Conservation (phyloP, 1,140 invertebrate genomes). For the Eurosta solidaginis region DNA sequence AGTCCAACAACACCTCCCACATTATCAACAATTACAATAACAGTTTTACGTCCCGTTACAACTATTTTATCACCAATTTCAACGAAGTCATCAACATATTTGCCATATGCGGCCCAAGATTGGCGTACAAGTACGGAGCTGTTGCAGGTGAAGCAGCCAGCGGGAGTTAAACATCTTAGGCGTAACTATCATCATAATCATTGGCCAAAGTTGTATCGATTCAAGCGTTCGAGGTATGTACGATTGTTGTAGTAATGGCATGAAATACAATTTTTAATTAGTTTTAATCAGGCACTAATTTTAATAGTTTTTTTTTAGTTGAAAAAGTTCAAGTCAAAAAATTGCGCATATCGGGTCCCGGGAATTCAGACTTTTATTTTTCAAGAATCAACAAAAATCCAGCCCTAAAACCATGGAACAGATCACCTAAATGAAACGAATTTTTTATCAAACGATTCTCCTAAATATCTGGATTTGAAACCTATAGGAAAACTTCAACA, state of each 20-base stretch:
- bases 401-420: no score
- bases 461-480: no score
- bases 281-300: no score
- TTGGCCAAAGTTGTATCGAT: slow-evolving; percentile 39
- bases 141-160: background rate
- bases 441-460: no score
- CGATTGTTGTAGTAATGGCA: background rate
- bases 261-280: no score
- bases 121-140: background rate
- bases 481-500: no score
- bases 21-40: background rate
- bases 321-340: no score
- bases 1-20: background rate
- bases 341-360: no score
- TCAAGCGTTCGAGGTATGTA: slow-evolving; percentile 46
- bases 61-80: background rate
- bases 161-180: background rate
- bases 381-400: no score
- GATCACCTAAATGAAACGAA: no score
- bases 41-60: background rate
- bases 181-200: background rate
- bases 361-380: no score
- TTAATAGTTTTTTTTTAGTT: no score
- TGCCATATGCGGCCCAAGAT: background rate
- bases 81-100: slow-evolving; percentile 7